A percentile compares a stretch with the other conserved stretches of the same genome.
Evolutionary conservation across 2,113 vertebrate genomes (phyloP).

Genomic region (Plotosus lineatus): DNA sequence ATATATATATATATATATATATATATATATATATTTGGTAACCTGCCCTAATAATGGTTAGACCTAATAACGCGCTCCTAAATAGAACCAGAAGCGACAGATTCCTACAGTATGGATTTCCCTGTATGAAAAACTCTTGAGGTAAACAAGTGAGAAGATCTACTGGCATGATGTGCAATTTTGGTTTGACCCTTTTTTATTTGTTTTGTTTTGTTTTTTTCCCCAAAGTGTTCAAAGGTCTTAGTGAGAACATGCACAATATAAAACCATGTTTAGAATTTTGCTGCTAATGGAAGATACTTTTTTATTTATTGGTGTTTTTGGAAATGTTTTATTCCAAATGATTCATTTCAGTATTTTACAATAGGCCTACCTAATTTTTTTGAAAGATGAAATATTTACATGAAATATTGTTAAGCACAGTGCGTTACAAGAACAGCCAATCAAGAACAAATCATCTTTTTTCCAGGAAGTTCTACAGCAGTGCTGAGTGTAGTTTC

Average conservation of each 20-base stretch:
- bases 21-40: too few relatives aligned
- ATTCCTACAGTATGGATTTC: too few relatives aligned
- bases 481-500: too few relatives aligned
- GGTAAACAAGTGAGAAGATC: too few relatives aligned
- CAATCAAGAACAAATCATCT: background rate
- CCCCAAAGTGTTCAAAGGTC: conserved; percentile 27
- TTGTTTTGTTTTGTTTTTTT: too few relatives aligned
- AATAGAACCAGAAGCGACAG: too few relatives aligned
- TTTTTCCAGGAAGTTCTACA: background rate
- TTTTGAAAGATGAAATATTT: background rate
- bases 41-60: too few relatives aligned
- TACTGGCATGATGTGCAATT: too few relatives aligned
- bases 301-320: background rate
- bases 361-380: background rate
- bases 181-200: too few relatives aligned
- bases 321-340: background rate
- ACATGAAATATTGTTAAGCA: background rate
- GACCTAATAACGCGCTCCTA: too few relatives aligned
- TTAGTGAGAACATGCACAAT: conserved; percentile 15
- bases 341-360: background rate
- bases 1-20: too few relatives aligned
- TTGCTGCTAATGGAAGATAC: conserved; percentile 20
- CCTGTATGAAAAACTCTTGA: too few relatives aligned
- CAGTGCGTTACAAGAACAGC: background rate
- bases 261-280: background rate